Evolutionary conservation across 2,888 invertebrate species (phyloP), one percentile per base, ranked within the genome.

Genomic region (Xestia sexstrigata): DNA sequence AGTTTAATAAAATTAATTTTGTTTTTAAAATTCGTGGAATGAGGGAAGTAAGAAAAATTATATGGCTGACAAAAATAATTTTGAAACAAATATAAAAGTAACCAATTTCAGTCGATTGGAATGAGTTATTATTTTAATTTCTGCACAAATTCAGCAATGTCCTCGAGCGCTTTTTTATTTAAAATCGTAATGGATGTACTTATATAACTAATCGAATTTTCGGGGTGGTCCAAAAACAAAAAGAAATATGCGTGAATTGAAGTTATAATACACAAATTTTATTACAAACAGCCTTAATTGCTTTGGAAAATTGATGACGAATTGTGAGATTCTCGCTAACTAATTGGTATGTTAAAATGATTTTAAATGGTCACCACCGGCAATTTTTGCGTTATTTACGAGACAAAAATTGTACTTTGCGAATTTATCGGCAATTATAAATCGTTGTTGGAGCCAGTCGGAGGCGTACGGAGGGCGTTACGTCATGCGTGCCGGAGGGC

Each of bases 311-410:
- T 87, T 85, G 81, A 88, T 85, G 85, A 87, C 74, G 73, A 82
- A 83, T 85, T 87, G 78, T 80, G 82, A 72, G 77, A 75, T 81
- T 81, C 76, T 77, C 69, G 81, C 71, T 87, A 78, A 84, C 82
- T 88, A 91, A 91, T 90, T 87, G 83, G 86, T 87, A 79, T 81
- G 88, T 83, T 84, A 76, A 85, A 90, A 89, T 89, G 85, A 88
- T 85, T 85, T 85, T 87, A 80, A 88, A 89, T 86, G 86, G 84
- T 79, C 70, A 82, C 76, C 79, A 82, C 74, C 76, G 79, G 76
- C 84, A 86, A 86, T 90, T 88, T 89, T 77, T 84, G 52, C 58
- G 80, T 88, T 85, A 90, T 89, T 90, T 90, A 90, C 82, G 87
- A 86, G 76, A 80, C 73, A 83, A 85, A 86, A 88, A 91, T 86